Base-by-base conservation (phyloP, 1,140 invertebrate genomes). In the Drosophila ohnishii region DNA sequence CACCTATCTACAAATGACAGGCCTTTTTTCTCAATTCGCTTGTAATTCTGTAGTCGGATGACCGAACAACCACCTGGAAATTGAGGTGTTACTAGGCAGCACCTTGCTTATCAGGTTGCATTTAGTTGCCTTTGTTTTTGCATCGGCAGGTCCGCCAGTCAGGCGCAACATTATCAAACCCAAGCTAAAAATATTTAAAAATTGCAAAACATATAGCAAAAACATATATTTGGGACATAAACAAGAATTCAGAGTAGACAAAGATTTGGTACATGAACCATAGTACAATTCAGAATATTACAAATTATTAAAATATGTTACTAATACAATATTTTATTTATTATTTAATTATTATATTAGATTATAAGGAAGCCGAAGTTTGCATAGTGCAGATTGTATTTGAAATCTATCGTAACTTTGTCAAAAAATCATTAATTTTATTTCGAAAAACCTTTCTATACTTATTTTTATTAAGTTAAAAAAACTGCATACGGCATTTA, bases 161-260 rank as follows among this genome's bases (percentile, higher is more conserved):
- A 16, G 58, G 35, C 56, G 57, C 66, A 74, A 50, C 45, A 34
- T 75, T 75, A 75, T 75, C 72, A 75, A 22, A 35, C 34, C 7
- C 32, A 30, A 32, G 60, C 72, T 75, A 75, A 65, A 75, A 75
- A 75, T 75, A 75, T 51, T 42, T 6, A 1, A 25, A 39, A 44
- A 74, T 64, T 64, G 37, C 44, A 75, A 75, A 75, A 69, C 61
- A 69, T 62, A 5, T 28, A 28, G 25, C 25, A 5, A 28, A 28
- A 28, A 28, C 25, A 28, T 28, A 37, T 35, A 40, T 47, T 40
- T 40, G 34, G 22, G 28, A 65, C 51, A 63, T 57, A 22, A 56
- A 74, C 39, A 48, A 22, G 13, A 53, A 44, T 28, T 19, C 10
- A 3, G 25, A 4, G 35, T 42, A 56, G 59, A 64, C 51, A 75